A percentile compares a stretch with the other conserved stretches of the same genome.
phyloP scores from a whole-genome alignment of 2,113 vertebrate species.

The Cariama cristata region DNA sequence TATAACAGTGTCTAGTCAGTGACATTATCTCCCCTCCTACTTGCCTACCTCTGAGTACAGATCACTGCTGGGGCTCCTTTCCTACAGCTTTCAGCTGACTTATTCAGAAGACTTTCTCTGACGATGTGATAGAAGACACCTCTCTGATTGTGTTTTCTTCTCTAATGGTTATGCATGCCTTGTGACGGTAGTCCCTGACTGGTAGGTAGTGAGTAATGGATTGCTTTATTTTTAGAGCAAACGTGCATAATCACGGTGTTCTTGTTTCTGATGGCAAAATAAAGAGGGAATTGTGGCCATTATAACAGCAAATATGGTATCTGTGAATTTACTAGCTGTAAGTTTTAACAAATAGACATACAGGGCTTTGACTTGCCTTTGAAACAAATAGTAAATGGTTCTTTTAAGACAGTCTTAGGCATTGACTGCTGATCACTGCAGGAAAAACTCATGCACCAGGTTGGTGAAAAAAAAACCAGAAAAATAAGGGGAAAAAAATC shows the following conservation, averaged over 20 bases:
- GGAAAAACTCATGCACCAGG: background rate
- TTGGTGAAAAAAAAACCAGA: background rate
- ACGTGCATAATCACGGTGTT: fast-evolving
- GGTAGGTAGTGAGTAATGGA: background rate
- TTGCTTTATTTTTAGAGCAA: background rate
- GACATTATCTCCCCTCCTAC: background rate
- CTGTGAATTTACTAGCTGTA: background rate
- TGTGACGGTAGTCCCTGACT: background rate
- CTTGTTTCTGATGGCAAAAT: background rate
- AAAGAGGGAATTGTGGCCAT: background rate
- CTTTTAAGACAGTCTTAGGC: background rate
- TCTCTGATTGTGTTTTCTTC: background rate
- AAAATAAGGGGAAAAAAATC: background rate
- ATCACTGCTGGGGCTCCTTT: background rate
- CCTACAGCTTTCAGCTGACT: background rate
- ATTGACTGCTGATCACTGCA: background rate
- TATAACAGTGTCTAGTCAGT: background rate
- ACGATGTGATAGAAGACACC: background rate
- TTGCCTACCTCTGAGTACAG: background rate
- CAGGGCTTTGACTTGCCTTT: background rate
- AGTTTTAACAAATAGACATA: background rate
- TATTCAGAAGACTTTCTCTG: background rate
- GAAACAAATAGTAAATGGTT: background rate
- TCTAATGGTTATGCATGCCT: background rate
- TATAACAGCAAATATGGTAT: background rate